Base-by-base conservation (phyloP, 1,140 invertebrate genomes). In the Neodiprion lecontei region DNA sequence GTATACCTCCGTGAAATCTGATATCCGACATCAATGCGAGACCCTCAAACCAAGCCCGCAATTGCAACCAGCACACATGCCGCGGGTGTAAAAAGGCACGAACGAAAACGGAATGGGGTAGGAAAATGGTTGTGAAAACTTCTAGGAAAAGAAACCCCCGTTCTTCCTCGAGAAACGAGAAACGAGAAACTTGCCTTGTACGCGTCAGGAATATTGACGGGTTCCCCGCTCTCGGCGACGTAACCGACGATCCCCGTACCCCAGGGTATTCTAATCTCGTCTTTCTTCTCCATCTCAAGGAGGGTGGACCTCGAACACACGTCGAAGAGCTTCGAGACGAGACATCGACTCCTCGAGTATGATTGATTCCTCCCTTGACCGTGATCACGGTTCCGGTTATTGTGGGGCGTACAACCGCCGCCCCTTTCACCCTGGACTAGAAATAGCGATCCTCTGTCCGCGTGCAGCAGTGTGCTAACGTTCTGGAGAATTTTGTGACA, bases 401-500 rank as follows among this genome's bases (percentile, higher is more conserved):
- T 82, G 7, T 82, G 76, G 0, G 84, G 81, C 70, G 83, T 79
- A 71, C 83, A 84, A 49, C 84, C 80, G 14, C 86, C 81, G 40
- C 84, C 85, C 77, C 88, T 91, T 76, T 94, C 93, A 48, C 94
- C 96, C 82, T 97, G 95, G 1, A 98, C 97, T 66, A 98, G 90
- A 88, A 98, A 98, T 79, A 99, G 86, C 0, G 97, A 98, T 65
- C 96, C 97, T 28, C 97, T 90, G 88, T 98, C 97, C 0, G 97
- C 97, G 82, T 97, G 95, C 70, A 98, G 89, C 8, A 99, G 88
- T 71, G 97, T 96, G 79, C 95, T 96, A 21, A 98, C 96, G 84
- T 98, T 98, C 87, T 98, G 97, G 28, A 99, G 90, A 82, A 98
- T 99, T 89, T 99, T 99, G 89, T 98, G 96, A 85, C 97, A 98